A percentile compares a stretch with the other conserved stretches of the same genome.
These are phyloP conservation scores for Ovibos moschatus DNA, from an alignment of 2,113 vertebrate genomes.

Conservation along the genomic window DNA sequence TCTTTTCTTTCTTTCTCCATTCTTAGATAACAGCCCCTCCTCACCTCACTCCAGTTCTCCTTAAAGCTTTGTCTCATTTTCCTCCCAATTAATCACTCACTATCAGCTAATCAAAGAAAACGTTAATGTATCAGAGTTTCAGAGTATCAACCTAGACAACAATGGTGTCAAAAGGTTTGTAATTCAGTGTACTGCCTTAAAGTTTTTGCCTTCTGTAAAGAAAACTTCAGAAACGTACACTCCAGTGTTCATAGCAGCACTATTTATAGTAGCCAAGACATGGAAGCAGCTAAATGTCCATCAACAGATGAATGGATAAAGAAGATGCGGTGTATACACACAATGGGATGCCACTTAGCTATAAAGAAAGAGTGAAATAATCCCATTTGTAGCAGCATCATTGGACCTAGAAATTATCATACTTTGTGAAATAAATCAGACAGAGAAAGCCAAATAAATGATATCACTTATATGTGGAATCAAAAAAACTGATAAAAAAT, in stretches of 20 bases:
- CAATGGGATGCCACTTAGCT: background rate
- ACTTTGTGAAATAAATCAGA: background rate
- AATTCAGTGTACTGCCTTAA: background rate
- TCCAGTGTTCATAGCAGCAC: background rate
- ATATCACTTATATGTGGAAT: background rate
- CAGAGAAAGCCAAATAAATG: background rate
- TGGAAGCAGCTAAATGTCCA: background rate
- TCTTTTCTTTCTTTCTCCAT: background rate
- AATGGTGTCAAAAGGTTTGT: background rate
- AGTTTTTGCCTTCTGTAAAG: background rate
- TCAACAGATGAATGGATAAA: background rate
- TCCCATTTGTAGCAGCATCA: background rate
- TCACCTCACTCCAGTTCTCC: background rate
- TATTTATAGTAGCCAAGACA: background rate
- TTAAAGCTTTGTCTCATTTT: background rate
- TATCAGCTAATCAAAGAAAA: background rate
- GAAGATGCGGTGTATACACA: background rate
- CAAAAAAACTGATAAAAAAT: background rate
- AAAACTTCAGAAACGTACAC: background rate
- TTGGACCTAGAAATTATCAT: background rate
- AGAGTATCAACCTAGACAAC: background rate
- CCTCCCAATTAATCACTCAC: background rate
- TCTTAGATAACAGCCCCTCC: background rate
- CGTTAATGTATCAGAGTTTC: background rate
- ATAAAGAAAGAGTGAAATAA: background rate